Evolutionary conservation across 2,797 vertebrate species (phyloP), one percentile per base, ranked within the genome.

Genomic region (Emys orbicularis): DNA sequence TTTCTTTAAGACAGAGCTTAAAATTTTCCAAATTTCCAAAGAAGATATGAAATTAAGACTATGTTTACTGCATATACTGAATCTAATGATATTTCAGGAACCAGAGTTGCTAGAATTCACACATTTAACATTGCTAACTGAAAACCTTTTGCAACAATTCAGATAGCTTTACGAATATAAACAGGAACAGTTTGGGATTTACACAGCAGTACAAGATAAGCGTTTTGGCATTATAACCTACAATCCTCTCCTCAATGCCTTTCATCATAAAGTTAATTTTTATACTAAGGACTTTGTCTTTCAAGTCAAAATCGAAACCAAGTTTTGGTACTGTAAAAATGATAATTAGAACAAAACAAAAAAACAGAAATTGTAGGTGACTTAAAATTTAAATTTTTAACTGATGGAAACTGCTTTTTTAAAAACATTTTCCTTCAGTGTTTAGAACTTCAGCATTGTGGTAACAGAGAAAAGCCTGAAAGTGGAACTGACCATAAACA

Each of bases 181-280:
- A 86, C 37, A 93, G 79, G 88, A 95, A 84, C 2, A 2, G 1
- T 85, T 92, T 89, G 76, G 93, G 76, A 95, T 93, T 83, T 82
- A 50, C 52, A 82, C 27, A 41, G 21, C 61, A 88, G 81, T 11
- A 59, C 83, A 88, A 89, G 37, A 93, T 92, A 84, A 49, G 74
- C 9, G 25, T 49, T 82, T 93, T 87, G 95, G 61, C 53, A 81
- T 21, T 61, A 82, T 34, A 8, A 85, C 91, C 34, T 83, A 34
- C 18, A 61, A 57, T 34, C 37, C 41, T 61, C 84, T 79, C 31
- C 34, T 85, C 41, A 11, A 83, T 12, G 18, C 13, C 87, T 90
- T 87, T 82, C 86, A 93, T 61, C 3, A 93, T 50, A 77, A 91
- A 80, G 4, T 49, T 94, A 59, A 90, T 53, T 21, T 92, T 87